Base-by-base conservation (phyloP, 2,113 vertebrate species). In the Pelmatolapia mariae region DNA sequence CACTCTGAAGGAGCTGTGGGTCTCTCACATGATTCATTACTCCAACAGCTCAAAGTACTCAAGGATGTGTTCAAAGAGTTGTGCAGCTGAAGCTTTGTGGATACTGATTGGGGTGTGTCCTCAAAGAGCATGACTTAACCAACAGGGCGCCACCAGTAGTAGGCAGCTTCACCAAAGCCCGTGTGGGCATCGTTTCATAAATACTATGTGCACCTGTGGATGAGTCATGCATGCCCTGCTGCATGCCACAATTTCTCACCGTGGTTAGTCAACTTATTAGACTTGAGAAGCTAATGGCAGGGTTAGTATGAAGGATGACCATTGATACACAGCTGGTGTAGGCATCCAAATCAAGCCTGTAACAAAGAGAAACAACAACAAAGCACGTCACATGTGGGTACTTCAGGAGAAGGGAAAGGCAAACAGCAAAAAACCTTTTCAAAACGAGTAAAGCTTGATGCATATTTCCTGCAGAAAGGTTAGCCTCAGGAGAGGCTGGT, bases 151-250 rank as follows among this genome's bases (percentile, higher is more conserved):
- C 59, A 36, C 18, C 31, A 31, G 83, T 76, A 52, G 73, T 76
- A 86, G 83, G 85, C 57, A 88, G 57, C 84, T 86, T 87, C 73
- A 89, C 85, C 89, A 10, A 50, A 68, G 84, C 86, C 76, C 71
- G 85, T 87, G 89, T 86, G 86, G 90, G 59, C 29, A 63, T 18
- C 8, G 2, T 63, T 63, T 63, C 29, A 63, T 33, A 63, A 63
- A 63, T 18, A 33, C 59, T 63, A 10, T 63, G 59, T 84, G 84
- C 84, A 90, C 86, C 86, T 86, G 76, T 76, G 53, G 76, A 24
- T 91, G 57, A 59, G 3, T 59, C 26, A 59, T 31, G 57, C 57
- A 59, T 29, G 57, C 26, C 57, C 8, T 59, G 57, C 57, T 59
- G 59, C 29, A 31, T 19, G 59, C 29, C 29, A 63, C 59, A 63